phyloP scores from a whole-genome alignment of 2,888 invertebrate species.

The Alsophila aescularia region DNA sequence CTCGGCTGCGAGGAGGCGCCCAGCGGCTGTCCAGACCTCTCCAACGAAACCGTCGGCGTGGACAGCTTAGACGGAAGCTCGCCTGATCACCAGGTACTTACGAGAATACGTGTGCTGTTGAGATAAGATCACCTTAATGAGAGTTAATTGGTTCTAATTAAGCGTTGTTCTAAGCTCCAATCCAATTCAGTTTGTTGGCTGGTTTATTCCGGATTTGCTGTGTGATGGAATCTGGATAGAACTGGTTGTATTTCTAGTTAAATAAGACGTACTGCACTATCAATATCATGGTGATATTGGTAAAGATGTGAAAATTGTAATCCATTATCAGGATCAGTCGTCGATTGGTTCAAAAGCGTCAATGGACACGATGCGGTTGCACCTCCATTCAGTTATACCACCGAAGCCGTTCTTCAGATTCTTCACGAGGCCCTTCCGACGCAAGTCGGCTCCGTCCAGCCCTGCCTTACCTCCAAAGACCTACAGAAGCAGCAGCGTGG shows the following conservation, averaged over 20 bases:
- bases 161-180: constrained; percentile 2
- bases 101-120: too few relatives aligned
- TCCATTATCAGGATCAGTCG: constrained; percentile 72
- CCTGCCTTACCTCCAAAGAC: constrained; percentile 85
- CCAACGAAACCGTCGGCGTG: constrained; percentile 88
- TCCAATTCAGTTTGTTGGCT: constrained; percentile 7
- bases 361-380: constrained; percentile 79
- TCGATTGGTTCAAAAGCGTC: constrained; percentile 82
- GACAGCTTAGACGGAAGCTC: constrained; percentile 86
- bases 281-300: background rate
- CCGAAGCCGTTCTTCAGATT: constrained; percentile 86
- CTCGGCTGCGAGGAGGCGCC: constrained; percentile 95
- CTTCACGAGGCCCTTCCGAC: constrained; percentile 87
- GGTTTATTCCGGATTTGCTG: background rate
- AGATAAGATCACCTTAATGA: constrained; percentile 4
- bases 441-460: constrained; percentile 87
- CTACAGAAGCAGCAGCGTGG: constrained; percentile 79
- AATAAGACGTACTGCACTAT: background rate
- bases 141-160: constrained; percentile 20
- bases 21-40: constrained; percentile 92
- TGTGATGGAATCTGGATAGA: background rate
- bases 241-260: background rate
- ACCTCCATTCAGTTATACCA: constrained; percentile 83
- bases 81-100: constrained; percentile 87
- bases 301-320: constrained; percentile 21